Evolutionary conservation across 2,888 invertebrate genomes (phyloP).

Genomic region (Ypsolopha scabrella): DNA sequence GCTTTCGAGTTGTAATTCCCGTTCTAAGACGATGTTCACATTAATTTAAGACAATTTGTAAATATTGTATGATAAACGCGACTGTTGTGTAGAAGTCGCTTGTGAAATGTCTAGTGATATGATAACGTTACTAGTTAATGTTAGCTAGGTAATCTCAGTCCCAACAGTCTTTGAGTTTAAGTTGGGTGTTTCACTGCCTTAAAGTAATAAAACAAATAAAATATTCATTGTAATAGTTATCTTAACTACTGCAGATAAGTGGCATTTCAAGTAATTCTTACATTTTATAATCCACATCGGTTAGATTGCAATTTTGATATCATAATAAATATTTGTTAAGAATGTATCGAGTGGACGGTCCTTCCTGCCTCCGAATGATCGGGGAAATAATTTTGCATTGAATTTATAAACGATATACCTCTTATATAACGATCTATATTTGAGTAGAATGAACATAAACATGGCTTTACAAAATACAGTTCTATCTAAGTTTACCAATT

Average conservation of each 20-base stretch:
- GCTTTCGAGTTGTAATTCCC: slow-evolving; percentile 43
- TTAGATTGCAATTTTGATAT: too few relatives aligned
- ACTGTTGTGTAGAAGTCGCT: slow-evolving; percentile 57
- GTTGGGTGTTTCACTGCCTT: slow-evolving; percentile 71
- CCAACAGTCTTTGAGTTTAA: slow-evolving; percentile 67
- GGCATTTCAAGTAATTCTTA: slow-evolving; percentile 15
- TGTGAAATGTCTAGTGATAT: slow-evolving; percentile 65
- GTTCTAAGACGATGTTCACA: slow-evolving; percentile 34
- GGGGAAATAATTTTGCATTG: too few relatives aligned
- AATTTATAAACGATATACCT: too few relatives aligned
- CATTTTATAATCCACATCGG: neutral
- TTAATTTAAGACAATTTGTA: slow-evolving; percentile 59
- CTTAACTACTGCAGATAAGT: slow-evolving; percentile 61
- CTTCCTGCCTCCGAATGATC: too few relatives aligned
- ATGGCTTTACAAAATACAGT: too few relatives aligned
- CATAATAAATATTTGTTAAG: too few relatives aligned
- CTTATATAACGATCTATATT: too few relatives aligned
- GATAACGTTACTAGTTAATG: slow-evolving; percentile 51
- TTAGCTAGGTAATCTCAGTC: slow-evolving; percentile 70
- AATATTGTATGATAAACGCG: slow-evolving; percentile 67
- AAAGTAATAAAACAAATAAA: slow-evolving; percentile 41
- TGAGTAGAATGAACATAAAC: too few relatives aligned
- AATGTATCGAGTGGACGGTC: too few relatives aligned
- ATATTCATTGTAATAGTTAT: slow-evolving; percentile 57
- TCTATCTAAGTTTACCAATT: too few relatives aligned